Conservation (phyloP, 2,797 vertebrate species). For the Lagocephalus sceleratus region DNA sequence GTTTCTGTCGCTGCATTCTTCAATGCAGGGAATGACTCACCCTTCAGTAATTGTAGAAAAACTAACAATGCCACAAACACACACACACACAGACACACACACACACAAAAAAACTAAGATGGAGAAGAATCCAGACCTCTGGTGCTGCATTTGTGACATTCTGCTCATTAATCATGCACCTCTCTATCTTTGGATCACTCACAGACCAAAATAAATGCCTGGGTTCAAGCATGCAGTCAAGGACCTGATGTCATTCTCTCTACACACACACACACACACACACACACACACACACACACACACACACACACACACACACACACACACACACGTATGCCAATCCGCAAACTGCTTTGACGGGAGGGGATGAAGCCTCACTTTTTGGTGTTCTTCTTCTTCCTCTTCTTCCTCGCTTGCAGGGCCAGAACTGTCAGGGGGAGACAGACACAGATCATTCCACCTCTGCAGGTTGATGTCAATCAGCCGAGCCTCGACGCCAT, state of each 20-base stretch:
- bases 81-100: no score
- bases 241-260: slow-evolving; percentile 4
- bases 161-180: neutral
- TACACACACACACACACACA: neutral
- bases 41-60: slow-evolving; percentile 1
- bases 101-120: slow-evolving; percentile 3
- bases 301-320: slow-evolving; percentile 13
- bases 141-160: neutral
- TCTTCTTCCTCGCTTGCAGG: slow-evolving; percentile 82
- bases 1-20: slow-evolving; percentile 9
- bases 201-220: slow-evolving; percentile 8
- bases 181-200: slow-evolving; percentile 4
- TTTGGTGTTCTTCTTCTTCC: slow-evolving; percentile 78
- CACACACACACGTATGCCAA: neutral
- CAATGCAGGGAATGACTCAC: neutral
- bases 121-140: neutral
- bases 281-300: slow-evolving; percentile 15
- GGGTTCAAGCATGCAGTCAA: slow-evolving; percentile 8
- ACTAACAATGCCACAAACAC: no score
- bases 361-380: slow-evolving; percentile 69
- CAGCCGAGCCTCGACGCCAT: no score
- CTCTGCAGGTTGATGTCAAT: no score
- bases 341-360: neutral
- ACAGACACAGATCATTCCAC: slow-evolving; percentile 9
- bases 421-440: slow-evolving; percentile 73